Percentiles rank a stretch among this genome's conserved stretches.
phyloP scores from a whole-genome alignment of 2,113 vertebrate species.

The Columba janthina region DNA sequence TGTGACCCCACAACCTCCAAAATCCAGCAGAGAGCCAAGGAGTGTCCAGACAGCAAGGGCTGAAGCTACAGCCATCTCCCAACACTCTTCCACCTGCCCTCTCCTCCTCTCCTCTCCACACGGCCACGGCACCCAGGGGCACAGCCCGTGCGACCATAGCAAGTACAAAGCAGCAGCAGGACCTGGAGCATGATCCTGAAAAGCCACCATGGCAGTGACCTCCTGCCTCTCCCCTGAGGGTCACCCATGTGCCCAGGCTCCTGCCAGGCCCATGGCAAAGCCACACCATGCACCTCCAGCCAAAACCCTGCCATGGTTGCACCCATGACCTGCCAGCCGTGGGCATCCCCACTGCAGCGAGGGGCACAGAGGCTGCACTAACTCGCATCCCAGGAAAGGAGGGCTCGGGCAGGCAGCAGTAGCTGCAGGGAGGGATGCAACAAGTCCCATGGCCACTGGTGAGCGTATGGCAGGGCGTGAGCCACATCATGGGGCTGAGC shows the following conservation, averaged over 20 bases:
- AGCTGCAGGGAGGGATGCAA: not conserved
- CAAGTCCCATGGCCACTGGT: accelerated
- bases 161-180: not conserved
- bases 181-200: accelerated
- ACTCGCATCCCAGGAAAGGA: accelerated
- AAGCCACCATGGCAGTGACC: not conserved
- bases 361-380: not conserved
- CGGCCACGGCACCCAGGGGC: accelerated
- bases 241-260: not conserved
- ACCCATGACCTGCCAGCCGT: not conserved
- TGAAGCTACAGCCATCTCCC: not conserved
- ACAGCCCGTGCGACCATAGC: not conserved
- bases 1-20: not conserved
- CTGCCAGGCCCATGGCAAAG: not conserved
- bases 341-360: accelerated
- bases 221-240: not conserved
- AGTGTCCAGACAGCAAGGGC: not conserved
- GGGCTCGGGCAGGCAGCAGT: not conserved
- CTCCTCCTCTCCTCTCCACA: not conserved
- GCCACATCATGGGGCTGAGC: accelerated
- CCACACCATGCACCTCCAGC: not conserved
- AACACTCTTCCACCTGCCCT: not conserved
- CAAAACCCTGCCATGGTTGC: accelerated
- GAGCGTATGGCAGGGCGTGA: not conserved
- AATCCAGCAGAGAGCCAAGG: not conserved